A percentile compares a stretch with the other conserved stretches of the same genome.
Conservation (phyloP, 37 sponge, comb jelly and placozoan genomes). For the Oscarella lobularis region DNA sequence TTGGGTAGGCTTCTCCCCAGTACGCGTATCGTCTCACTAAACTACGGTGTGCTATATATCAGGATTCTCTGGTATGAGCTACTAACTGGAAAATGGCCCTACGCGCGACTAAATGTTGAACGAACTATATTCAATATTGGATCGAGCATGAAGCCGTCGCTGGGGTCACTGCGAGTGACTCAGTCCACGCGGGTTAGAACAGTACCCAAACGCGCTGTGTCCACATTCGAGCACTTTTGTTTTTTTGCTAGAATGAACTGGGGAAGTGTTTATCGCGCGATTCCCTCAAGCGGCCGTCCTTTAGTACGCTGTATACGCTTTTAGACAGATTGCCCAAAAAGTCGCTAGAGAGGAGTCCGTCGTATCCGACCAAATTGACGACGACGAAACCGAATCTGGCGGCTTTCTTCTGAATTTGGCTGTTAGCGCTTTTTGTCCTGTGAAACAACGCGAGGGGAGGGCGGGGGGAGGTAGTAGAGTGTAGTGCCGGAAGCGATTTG, state of each 20-base stretch:
- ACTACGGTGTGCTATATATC: not conserved
- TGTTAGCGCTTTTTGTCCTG: too few species aligned
- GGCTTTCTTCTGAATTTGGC: too few species aligned
- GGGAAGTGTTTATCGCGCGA: conserved; percentile 30
- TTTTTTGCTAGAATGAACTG: conserved; percentile 44
- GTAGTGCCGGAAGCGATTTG: too few species aligned
- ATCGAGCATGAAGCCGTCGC: not conserved
- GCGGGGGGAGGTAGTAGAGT: too few species aligned
- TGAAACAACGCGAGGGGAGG: too few species aligned
- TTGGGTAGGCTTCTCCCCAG: conserved; percentile 46
- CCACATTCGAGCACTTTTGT: too few species aligned
- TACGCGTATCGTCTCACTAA: not conserved
- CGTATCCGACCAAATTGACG: conserved; percentile 1
- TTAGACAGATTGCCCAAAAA: not conserved
- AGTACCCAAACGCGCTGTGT: too few species aligned
- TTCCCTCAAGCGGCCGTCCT: conserved; percentile 23
- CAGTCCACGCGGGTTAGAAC: not conserved
- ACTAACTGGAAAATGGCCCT: conserved; percentile 63
- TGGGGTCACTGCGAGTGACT: not conserved
- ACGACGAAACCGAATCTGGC: too few species aligned
- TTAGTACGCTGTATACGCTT: conserved; percentile 12
- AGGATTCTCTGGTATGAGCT: conserved; percentile 83
- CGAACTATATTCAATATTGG: not conserved
- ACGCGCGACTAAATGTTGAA: conserved; percentile 6
- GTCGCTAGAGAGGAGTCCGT: not conserved